Conservation (phyloP, 2,113 vertebrate species). For the Casuarius casuarius region DNA sequence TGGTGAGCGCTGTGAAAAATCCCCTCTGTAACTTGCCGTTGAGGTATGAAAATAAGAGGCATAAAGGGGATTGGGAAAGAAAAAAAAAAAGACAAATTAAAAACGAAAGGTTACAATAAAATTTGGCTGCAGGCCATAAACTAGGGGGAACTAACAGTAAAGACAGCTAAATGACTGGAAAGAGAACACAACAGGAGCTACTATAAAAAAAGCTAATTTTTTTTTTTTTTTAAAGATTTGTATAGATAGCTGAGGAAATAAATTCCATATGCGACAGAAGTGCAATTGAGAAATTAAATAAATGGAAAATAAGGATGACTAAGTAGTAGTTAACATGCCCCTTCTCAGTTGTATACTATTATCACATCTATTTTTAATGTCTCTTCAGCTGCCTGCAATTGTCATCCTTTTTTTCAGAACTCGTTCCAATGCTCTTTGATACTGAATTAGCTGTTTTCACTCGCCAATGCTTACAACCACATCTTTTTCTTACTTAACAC, state of each 20-base stretch:
- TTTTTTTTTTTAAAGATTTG: slow-evolving; percentile 37
- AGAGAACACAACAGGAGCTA: slow-evolving; percentile 56
- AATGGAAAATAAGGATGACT: slow-evolving; percentile 72
- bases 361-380: slow-evolving; percentile 69
- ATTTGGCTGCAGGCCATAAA: slow-evolving; percentile 59
- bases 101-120: slow-evolving; percentile 56
- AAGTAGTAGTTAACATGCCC: slow-evolving; percentile 71
- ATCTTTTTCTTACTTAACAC: slow-evolving; percentile 67
- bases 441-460: slow-evolving; percentile 63
- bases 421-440: slow-evolving; percentile 59
- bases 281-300: slow-evolving; percentile 70
- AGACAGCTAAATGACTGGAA: slow-evolving; percentile 59
- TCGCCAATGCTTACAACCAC: slow-evolving; percentile 42
- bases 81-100: slow-evolving; percentile 37
- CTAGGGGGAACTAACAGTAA: slow-evolving; percentile 51
- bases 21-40: slow-evolving; percentile 16
- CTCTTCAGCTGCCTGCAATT: slow-evolving; percentile 62
- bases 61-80: background rate
- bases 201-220: slow-evolving; percentile 27
- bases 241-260: slow-evolving; percentile 61
- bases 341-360: slow-evolving; percentile 70
- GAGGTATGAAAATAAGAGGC: slow-evolving; percentile 53
- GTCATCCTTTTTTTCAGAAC: slow-evolving; percentile 51
- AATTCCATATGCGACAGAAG: slow-evolving; percentile 49
- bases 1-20: slow-evolving; percentile 13